phyloP scores from a whole-genome alignment of 1,140 invertebrate species.

The Rhynchophorus ferrugineus region DNA sequence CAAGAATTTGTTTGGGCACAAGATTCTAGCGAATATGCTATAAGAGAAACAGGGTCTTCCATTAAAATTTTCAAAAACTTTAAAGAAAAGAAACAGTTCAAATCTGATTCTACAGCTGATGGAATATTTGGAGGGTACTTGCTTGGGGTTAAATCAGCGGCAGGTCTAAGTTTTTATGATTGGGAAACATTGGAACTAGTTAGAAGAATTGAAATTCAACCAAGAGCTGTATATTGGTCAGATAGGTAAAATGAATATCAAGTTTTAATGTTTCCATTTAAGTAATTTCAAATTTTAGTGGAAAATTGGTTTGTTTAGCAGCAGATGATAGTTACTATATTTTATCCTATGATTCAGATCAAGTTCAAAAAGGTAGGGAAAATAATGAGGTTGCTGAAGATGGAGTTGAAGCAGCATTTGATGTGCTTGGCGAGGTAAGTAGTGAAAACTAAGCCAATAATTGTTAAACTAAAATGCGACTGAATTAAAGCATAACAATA shows the following conservation, averaged over 20 bases:
- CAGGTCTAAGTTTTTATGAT: conserved; percentile 91
- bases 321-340: conserved; percentile 97
- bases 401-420: conserved; percentile 94
- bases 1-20: conserved; percentile 99
- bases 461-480: conserved; percentile 11
- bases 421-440: conserved; percentile 53
- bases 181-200: conserved; percentile 93
- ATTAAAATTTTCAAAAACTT: conserved; percentile 98
- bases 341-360: conserved; percentile 77
- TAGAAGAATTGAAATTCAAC: conserved; percentile 91
- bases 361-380: conserved; percentile 64
- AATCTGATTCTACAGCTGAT: conserved; percentile 94
- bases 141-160: conserved; percentile 88
- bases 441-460: not conserved
- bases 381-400: conserved; percentile 81
- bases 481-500: too few species aligned
- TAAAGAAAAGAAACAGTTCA: conserved; percentile 92
- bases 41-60: conserved; percentile 79
- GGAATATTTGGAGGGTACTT: conserved; percentile 94
- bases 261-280: not conserved
- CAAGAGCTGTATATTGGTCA: conserved; percentile 92
- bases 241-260: conserved; percentile 45
- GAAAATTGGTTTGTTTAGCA: conserved; percentile 86
- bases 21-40: conserved; percentile 92
- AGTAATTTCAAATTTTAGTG: conserved; percentile 48